These are phyloP conservation scores for roundworm (Caenorhabditis elegans) DNA, from an alignment of 1,140 invertebrate genomes.

Conservation along the genomic window DNA sequence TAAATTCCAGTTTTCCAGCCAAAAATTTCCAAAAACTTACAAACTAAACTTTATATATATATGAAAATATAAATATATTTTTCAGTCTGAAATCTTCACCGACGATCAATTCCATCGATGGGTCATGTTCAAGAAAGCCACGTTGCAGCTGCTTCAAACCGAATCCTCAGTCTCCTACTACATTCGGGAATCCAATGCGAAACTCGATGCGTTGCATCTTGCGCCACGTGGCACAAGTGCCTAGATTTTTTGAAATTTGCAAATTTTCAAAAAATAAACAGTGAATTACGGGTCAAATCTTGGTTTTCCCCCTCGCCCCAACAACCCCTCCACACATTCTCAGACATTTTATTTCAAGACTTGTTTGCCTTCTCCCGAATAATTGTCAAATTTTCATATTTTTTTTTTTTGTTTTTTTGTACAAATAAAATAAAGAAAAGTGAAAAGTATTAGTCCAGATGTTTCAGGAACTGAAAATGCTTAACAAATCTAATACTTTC, in stretches of 20 bases:
- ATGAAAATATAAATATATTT: no score
- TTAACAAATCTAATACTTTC: no score
- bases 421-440: no score
- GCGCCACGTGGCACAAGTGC: constrained; percentile 18
- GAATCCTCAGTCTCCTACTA: neutral
- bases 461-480: no score
- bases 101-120: neutral
- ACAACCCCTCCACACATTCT: neutral
- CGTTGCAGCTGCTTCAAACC: neutral
- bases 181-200: constrained; percentile 10
- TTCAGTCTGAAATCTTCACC: constrained; percentile 3
- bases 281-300: neutral
- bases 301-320: neutral
- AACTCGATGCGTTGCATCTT: constrained; percentile 14
- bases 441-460: no score
- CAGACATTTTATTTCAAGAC: neutral
- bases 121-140: neutral
- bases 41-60: neutral
- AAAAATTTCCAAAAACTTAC: no score
- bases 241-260: neutral
- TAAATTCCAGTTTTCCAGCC: no score
- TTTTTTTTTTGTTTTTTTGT: no score
- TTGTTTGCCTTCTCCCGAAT: no score
- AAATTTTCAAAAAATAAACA: no score
- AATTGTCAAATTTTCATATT: neutral